Conservation (phyloP, 2,888 invertebrate species). For the Thera obeliscata region DNA sequence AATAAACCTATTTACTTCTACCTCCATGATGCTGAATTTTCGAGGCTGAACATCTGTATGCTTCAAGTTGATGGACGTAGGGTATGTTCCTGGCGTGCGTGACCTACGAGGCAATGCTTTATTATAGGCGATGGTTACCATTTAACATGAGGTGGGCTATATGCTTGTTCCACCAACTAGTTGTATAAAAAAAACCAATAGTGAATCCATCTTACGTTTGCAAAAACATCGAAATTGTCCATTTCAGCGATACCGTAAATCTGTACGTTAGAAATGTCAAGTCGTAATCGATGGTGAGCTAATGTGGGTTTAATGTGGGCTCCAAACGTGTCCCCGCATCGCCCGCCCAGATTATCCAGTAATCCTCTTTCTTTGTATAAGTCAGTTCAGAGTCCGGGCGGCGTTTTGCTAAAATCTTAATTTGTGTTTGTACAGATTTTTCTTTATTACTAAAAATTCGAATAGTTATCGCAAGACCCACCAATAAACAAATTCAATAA, state of each 20-base stretch:
- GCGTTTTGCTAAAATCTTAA: constrained; percentile 61
- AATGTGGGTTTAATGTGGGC: constrained; percentile 77
- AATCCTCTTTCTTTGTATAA: constrained; percentile 76
- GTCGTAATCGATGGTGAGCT: constrained; percentile 72
- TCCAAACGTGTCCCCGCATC: constrained; percentile 70
- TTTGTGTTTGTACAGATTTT: constrained; percentile 48
- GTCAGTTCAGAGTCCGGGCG: constrained; percentile 60
- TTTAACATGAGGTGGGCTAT: too few relatives aligned
- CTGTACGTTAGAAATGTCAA: constrained; percentile 58
- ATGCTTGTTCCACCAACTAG: too few relatives aligned
- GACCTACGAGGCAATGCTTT: too few relatives aligned
- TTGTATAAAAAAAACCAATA: background rate
- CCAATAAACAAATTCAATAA: too few relatives aligned
- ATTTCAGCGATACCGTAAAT: constrained; percentile 47
- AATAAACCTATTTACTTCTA: too few relatives aligned
- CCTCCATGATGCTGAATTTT: too few relatives aligned
- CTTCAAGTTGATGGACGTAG: too few relatives aligned
- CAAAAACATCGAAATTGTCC: constrained; percentile 2
- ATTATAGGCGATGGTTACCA: too few relatives aligned
- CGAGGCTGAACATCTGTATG: too few relatives aligned
- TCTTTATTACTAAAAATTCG: background rate
- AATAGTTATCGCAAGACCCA: background rate
- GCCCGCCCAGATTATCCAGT: constrained; percentile 68
- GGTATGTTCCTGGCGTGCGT: too few relatives aligned
- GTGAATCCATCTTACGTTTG: background rate